Percentiles rank a stretch among this genome's conserved stretches.
phyloP scores from a whole-genome alignment of 2,888 invertebrate species.

The Hyalella azteca region DNA sequence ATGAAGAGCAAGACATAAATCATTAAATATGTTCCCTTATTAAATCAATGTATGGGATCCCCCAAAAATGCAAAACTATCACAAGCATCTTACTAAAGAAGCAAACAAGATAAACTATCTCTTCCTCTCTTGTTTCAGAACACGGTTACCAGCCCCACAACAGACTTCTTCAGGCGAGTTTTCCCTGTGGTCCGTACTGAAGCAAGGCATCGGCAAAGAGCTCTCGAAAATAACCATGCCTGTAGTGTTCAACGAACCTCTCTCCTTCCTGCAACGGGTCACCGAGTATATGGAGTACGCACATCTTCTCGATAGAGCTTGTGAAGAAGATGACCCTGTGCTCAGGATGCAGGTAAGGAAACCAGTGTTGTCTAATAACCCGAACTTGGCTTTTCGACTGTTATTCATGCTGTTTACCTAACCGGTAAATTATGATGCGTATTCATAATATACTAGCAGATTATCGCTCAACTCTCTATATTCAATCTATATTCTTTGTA shows the following conservation, averaged over 20 bases:
- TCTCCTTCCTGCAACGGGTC: slow-evolving; percentile 92
- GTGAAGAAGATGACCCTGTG: slow-evolving; percentile 78
- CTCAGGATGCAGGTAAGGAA: slow-evolving; percentile 76
- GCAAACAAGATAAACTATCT: background rate
- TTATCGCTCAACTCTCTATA: no score
- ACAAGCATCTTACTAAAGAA: background rate
- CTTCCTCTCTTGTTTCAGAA: slow-evolving; percentile 58
- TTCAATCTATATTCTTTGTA: no score
- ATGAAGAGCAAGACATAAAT: no score
- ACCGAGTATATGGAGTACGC: slow-evolving; percentile 94
- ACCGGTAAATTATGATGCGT: no score
- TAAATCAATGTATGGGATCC: no score
- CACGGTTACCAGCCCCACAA: slow-evolving; percentile 64
- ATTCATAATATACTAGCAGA: no score
- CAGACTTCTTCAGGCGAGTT: slow-evolving; percentile 72
- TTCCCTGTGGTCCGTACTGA: slow-evolving; percentile 88
- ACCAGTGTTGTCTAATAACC: no score
- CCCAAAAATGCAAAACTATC: no score
- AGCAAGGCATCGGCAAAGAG: slow-evolving; percentile 88
- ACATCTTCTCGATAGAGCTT: slow-evolving; percentile 75
- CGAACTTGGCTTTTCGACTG: no score
- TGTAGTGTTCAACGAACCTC: slow-evolving; percentile 93
- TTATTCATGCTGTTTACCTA: no score
- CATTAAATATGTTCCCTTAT: no score
- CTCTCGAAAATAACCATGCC: slow-evolving; percentile 96